These are phyloP conservation scores for Onychorhynchus coronatus DNA, from an alignment of 2,113 vertebrate genomes.

Conservation along the genomic window DNA sequence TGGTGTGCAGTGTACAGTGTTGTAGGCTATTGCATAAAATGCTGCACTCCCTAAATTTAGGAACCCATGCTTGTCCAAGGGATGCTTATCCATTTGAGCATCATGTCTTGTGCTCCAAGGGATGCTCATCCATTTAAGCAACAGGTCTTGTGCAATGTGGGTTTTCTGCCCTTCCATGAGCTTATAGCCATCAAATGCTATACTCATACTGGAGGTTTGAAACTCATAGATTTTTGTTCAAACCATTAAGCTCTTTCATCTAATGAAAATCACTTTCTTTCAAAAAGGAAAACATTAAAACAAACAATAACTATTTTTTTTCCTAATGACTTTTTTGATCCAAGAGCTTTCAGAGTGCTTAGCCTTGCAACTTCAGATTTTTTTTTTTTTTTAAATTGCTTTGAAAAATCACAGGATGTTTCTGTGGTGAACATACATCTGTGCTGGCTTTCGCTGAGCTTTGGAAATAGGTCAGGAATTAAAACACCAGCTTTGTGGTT, in stretches of 20 bases:
- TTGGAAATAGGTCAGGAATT: slow-evolving; percentile 69
- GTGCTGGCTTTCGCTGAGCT: slow-evolving; percentile 53
- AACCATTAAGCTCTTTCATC: not conserved
- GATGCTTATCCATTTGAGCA: not conserved
- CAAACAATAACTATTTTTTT: not conserved
- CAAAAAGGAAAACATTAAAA: not conserved
- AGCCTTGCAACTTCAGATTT: slow-evolving; percentile 20
- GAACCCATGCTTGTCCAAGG: not conserved
- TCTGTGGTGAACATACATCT: slow-evolving; percentile 52
- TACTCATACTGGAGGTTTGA: not conserved
- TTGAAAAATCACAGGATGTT: slow-evolving; percentile 36
- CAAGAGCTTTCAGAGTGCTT: slow-evolving; percentile 13
- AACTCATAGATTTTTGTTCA: not conserved
- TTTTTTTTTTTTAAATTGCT: not conserved
- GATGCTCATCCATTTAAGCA: not conserved
- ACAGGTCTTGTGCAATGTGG: not conserved
- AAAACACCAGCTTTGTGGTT: slow-evolving; percentile 50
- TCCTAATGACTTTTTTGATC: not conserved
- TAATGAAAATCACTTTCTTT: not conserved
- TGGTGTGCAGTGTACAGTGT: not conserved
- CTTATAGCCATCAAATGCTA: not conserved
- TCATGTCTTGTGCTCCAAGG: not conserved
- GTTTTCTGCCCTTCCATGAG: not conserved
- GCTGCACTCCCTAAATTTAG: not conserved
- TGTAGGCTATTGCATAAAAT: not conserved